These are phyloP conservation scores for Collichthys lucidus DNA, from an alignment of 2,113 vertebrate genomes.

Conservation along the genomic window DNA sequence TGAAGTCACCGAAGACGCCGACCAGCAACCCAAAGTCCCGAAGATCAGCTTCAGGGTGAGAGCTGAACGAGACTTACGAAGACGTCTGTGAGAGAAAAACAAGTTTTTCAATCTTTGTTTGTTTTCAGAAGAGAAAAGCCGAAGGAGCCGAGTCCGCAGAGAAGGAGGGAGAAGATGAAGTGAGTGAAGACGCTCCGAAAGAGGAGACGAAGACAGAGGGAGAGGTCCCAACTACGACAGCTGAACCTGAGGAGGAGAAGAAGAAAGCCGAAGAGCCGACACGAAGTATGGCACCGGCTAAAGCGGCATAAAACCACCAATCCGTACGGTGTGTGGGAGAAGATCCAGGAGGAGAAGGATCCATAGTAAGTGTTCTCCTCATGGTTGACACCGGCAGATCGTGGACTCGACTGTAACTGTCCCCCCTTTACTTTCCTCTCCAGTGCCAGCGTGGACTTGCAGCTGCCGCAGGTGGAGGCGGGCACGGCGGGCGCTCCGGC, in stretches of 20 bases:
- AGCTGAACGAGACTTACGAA: background rate
- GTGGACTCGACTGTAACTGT: background rate
- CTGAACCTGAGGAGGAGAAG: conserved; percentile 48
- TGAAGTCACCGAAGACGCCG: conserved; percentile 47
- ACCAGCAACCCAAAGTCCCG: conserved; percentile 55
- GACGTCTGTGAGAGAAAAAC: background rate
- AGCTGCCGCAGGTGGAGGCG: conserved; percentile 88
- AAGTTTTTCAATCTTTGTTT: background rate
- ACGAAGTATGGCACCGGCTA: conserved; percentile 19
- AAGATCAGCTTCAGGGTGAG: conserved; percentile 87
- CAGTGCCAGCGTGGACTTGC: conserved; percentile 91
- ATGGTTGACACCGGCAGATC: background rate
- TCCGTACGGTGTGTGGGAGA: conserved; percentile 92
- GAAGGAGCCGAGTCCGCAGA: conserved; percentile 34
- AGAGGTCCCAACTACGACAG: conserved; percentile 6
- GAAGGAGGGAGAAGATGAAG: conserved; percentile 55
- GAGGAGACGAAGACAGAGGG: conserved; percentile 43
- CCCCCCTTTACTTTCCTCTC: conserved; percentile 8
- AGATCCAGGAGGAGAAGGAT: conserved; percentile 84
- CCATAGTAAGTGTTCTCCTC: conserved; percentile 84
- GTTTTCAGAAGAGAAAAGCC: conserved; percentile 77
- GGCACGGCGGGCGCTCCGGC: conserved; percentile 52
- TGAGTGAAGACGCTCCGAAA: conserved; percentile 22
- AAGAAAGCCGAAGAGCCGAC: conserved; percentile 26
- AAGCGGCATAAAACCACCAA: conserved; percentile 67